Base-by-base conservation (phyloP, 1,140 invertebrate genomes). In the Nasonia vitripennis region DNA sequence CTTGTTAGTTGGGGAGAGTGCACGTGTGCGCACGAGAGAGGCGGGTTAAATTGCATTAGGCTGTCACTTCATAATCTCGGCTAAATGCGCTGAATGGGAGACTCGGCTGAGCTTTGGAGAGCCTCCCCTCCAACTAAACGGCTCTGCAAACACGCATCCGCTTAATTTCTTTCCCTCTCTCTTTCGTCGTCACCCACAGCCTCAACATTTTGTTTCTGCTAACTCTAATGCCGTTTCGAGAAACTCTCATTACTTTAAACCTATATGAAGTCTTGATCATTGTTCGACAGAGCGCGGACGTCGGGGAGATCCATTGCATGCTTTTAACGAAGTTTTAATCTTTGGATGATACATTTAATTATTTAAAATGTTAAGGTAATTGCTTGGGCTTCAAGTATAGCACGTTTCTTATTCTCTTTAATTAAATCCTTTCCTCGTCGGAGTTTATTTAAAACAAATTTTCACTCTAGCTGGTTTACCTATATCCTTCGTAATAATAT, bases 61-160 rank as follows among this genome's bases (percentile, higher is more conserved):
- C 62, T 80, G 78, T 70, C 78, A 70, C 78, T 80, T 80, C 34
- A 80, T 70, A 80, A 80, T 78, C 77, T 80, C 62, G 78, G 34
- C 20, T 70, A 70, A 80, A 80, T 80, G 62, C 62, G 67, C 34
- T 70, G 78, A 80, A 80, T 70, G 62, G 78, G 31, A 70, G 78
- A 41, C 67, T 62, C 77, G 23, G 77, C 51, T 67, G 77, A 31
- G 34, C 37, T 70, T 37, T 80, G 78, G 10, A 68, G 67, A 70
- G 78, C 34, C 55, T n/a, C 9, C 12, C 62, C 34, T 31, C 14
- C 48, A 12, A 80, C 62, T 70, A 80, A 80, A 70, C 48, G 70
- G 55, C 51, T 80, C 55, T 10, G 27, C 27, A 7, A 2, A 27
- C 75, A 12, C 6, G 75, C 20, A 7, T 27, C 23, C 75, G 9